These are phyloP conservation scores for Romanogobio albipinnatus DNA, from an alignment of 2,113 vertebrate species.

Conservation along the genomic window DNA sequence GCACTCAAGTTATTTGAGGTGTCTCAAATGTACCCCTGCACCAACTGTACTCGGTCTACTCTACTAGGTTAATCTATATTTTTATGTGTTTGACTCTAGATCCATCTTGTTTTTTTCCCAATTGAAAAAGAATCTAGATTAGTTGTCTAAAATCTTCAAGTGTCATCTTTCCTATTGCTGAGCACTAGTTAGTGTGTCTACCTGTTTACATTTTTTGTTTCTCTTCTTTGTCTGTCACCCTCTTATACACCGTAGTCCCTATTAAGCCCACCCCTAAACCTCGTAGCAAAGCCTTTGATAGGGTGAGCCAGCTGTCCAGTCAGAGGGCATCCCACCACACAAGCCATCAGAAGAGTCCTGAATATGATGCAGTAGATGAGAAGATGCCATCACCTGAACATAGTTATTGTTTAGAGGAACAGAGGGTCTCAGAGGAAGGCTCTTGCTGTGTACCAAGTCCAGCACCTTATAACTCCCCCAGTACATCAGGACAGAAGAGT, in stretches of 20 bases:
- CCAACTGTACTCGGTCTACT: no score
- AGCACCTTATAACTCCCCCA: slow-evolving; percentile 25
- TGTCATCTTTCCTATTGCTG: background rate
- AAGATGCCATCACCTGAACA: slow-evolving; percentile 16
- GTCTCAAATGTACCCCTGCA: no score
- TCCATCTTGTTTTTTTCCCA: background rate
- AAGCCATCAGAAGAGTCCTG: slow-evolving; percentile 24
- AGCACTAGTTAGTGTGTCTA: background rate
- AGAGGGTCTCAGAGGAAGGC: background rate
- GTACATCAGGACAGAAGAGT: slow-evolving; percentile 34
- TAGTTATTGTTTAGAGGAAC: slow-evolving; percentile 15
- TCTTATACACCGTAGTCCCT: slow-evolving; percentile 22
- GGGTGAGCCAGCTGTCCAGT: slow-evolving; percentile 63
- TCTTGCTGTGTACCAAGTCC: background rate
- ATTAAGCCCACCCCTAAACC: slow-evolving; percentile 70
- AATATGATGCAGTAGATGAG: slow-evolving; percentile 21
- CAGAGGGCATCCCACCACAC: slow-evolving; percentile 28
- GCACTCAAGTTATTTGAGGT: no score
- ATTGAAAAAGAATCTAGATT: background rate
- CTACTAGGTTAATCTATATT: no score
- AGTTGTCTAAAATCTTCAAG: background rate
- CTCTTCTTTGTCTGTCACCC: slow-evolving; percentile 21
- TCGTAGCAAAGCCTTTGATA: slow-evolving; percentile 71
- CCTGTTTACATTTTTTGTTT: slow-evolving; percentile 20
- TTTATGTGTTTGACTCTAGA: no score